Evolutionary conservation across 2,113 vertebrate species (phyloP), one percentile per base, ranked within the genome.

Genomic region (Odocoileus hemionus): DNA sequence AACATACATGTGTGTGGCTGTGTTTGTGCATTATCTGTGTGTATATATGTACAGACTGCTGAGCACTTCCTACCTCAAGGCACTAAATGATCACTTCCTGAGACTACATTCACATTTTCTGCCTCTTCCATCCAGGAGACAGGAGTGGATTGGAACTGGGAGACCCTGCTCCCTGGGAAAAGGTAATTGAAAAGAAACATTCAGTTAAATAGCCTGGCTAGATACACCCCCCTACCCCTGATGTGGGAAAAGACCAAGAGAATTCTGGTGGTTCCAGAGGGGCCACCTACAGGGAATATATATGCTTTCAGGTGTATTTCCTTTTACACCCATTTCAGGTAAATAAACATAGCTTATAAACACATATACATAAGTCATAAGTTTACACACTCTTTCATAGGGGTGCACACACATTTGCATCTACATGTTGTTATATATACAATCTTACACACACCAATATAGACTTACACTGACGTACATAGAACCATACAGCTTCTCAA

Each of bases 381-480:
- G 4, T 43, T 67, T 16, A 70, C 58, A 92, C 25, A 61, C 82
- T 47, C 76, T 93, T 84, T 87, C 43, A 67, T 6, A 93, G 28
- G 67, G 57, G 60, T 80, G n/a, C 33, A 45, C 43, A 76, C 52
- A 70, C 5, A 54, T 21, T 45, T 21, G 28, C 57, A 86, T 55
- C 33, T 93, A 74, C 23, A 95, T 7, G 5, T 43, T n/a, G 28
- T 52, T 86, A 76, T 54, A 61, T 61, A 78, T 60, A 93, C 21
- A 83, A 39, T 67, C 45, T 74, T 93, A 83, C 36, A 91, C 36
- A 95, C 25, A 96, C 21, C 57, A 55, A 47, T 86, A 64, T 43
- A 91, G 33, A 97, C 55, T 95, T 94, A 93, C 93, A 98, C 19
- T 1, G 15, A 76, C 60, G 58, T 67, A 85, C 80, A 87, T 7